Evolutionary conservation across 1,140 invertebrate genomes (phyloP), one percentile per base, ranked within the genome.

Genomic region (Drosophila quadrilineata): DNA sequence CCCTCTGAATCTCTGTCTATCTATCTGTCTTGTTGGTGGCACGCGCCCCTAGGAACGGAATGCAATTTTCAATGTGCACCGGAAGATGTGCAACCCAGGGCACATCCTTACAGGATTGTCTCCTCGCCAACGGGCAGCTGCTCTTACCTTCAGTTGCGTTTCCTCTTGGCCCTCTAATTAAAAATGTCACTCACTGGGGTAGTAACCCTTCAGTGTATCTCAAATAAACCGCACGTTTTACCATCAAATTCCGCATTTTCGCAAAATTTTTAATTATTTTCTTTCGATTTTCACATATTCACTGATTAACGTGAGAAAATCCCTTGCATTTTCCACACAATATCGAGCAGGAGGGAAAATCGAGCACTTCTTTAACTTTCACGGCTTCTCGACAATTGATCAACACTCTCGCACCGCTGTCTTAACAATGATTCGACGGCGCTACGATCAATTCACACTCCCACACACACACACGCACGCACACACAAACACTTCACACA

Each of bases 31-130:
- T 8, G 40, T 24, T 14, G 41, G 3, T 9, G 67, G 48, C 76
- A 82, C 76, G 76, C 68, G 75, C 60, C 66, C 65, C 56, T 52
- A 24, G 31, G 28, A 8, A 46, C 33, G n/a, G n/a, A n/a, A 24
- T 57, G 57, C 63, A 70, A 70, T 79, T 65, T 77, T 69, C 77
- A 84, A 66, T 77, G 66, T 71, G 71, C 80, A 85, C 33, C 80
- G 79, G 79, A 84, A 77, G 38, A 48, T 33, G 46, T 35, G 40
- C 40, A 66, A 38, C 43, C 8, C 26, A 24, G 33, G 29, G n/a
- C 24, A 17, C 24, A 35, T 40, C 28, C 28, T 3, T 17, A 28
- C n/a, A n/a, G n/a, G n/a, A 28, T 60, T 66, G 38, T 66, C 63
- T 62, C 3, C 9, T 28, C 19, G 22, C 22, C 24, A 14, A 6